Conservation (phyloP, 2,113 vertebrate genomes). For the Callipepla squamata region DNA sequence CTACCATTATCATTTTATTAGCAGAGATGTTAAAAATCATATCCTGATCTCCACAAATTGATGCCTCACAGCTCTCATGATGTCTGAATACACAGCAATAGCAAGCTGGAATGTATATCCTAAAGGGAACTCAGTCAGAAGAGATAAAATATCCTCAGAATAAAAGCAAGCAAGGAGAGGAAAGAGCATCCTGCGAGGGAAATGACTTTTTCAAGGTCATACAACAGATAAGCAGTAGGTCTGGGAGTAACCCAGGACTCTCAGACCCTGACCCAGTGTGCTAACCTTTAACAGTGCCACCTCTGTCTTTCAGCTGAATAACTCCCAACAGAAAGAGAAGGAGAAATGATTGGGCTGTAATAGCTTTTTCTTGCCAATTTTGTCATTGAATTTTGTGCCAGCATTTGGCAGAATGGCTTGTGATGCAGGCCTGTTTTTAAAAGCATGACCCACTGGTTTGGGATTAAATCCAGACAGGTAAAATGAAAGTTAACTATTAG, state of each 20-base stretch:
- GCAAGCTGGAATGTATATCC: neutral
- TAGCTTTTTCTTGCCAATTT: neutral
- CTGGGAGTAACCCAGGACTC: neutral
- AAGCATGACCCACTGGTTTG: neutral
- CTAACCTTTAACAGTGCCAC: neutral
- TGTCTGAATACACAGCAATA: neutral
- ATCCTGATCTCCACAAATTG: neutral
- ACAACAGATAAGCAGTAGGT: neutral
- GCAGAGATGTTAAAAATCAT: neutral
- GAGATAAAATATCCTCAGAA: neutral
- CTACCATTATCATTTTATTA: neutral
- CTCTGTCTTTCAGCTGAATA: neutral
- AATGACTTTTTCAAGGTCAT: constrained; percentile 4
- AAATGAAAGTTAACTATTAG: neutral
- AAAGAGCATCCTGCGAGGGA: neutral
- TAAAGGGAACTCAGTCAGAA: neutral
- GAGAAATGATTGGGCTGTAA: neutral
- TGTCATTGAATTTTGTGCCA: neutral
- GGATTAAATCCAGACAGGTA: neutral
- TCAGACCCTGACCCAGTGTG: neutral
- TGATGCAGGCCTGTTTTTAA: neutral
- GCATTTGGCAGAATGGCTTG: neutral
- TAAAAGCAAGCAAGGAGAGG: neutral
- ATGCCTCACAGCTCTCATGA: neutral
- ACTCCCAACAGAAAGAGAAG: neutral